These are phyloP conservation scores for Cyphotilapia sp. DNA, from an alignment of 2,113 vertebrate species.

Conservation along the genomic window DNA sequence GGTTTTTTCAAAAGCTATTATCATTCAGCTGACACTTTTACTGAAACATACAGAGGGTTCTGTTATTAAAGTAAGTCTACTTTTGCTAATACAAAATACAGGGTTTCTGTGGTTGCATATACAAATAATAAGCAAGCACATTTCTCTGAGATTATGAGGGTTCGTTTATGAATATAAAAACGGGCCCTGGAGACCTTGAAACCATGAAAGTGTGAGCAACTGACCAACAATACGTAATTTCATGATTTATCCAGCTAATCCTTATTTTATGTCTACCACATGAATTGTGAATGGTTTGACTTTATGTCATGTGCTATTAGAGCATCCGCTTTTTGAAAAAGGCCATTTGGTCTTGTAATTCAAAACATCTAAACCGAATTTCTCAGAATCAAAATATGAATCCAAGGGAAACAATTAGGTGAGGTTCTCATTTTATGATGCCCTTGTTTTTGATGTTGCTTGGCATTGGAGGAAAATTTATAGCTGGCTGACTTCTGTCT, in stretches of 20 bases:
- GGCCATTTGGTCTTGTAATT: conserved; percentile 26
- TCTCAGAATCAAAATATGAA: conserved; percentile 2
- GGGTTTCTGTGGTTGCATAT: not conserved
- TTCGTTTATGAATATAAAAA: not conserved
- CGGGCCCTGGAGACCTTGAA: not conserved
- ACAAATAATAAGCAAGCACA: not conserved
- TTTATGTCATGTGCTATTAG: not conserved
- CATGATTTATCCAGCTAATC: not conserved
- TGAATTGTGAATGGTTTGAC: not conserved
- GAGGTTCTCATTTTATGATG: conserved; percentile 4
- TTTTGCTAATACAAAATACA: not conserved
- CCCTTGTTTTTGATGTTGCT: conserved; percentile 13
- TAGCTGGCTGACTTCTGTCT: conserved; percentile 13
- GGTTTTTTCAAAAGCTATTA: not conserved
- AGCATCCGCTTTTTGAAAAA: not conserved
- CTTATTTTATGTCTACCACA: not conserved
- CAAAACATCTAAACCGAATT: conserved; percentile 15
- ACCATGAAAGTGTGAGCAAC: not conserved
- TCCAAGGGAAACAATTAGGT: conserved; percentile 11
- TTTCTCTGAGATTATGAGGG: not conserved
- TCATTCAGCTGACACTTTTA: not conserved
- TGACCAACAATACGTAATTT: not conserved
- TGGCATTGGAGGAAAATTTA: conserved; percentile 1
- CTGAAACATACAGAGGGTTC: not conserved
- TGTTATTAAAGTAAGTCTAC: not conserved